Percentiles rank a stretch among this genome's conserved stretches.
Evolutionary conservation across 2,113 vertebrate species (phyloP).

Genomic region (Tenebrosternarchus preto): DNA sequence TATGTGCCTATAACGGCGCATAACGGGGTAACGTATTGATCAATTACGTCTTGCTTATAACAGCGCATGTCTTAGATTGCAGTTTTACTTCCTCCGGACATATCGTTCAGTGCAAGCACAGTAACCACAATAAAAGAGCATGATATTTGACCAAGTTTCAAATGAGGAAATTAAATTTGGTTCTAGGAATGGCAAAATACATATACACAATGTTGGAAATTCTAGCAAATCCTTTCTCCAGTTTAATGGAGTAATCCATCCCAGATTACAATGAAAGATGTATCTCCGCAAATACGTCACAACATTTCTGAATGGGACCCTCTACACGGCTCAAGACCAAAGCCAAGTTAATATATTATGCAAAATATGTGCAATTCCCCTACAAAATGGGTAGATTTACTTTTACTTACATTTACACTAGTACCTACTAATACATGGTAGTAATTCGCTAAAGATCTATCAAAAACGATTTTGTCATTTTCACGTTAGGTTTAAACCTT

Average conservation of each 20-base stretch:
- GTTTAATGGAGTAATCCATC: background rate
- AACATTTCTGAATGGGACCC: too few species aligned
- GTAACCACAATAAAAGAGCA: conserved; percentile 44
- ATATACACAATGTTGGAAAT: conserved; percentile 32
- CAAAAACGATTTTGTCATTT: too few species aligned
- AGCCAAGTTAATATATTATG: too few species aligned
- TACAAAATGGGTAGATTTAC: too few species aligned
- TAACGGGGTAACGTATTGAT: background rate
- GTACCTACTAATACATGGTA: too few species aligned
- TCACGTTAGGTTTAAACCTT: too few species aligned
- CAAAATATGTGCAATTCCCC: too few species aligned
- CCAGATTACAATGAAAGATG: background rate
- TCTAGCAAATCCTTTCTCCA: conserved; percentile 13
- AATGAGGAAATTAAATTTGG: conserved; percentile 45
- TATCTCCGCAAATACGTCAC: too few species aligned
- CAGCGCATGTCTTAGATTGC: background rate
- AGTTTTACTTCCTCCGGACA: conserved; percentile 45
- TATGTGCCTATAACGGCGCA: background rate
- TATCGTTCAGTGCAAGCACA: background rate
- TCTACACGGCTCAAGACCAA: too few species aligned
- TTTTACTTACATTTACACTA: too few species aligned
- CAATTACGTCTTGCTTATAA: background rate
- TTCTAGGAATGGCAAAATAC: conserved; percentile 20
- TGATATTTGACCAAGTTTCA: conserved; percentile 56
- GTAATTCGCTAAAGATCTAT: too few species aligned